Evolutionary conservation across 2,113 vertebrate genomes (phyloP).

Genomic region (Sorex araneus): DNA sequence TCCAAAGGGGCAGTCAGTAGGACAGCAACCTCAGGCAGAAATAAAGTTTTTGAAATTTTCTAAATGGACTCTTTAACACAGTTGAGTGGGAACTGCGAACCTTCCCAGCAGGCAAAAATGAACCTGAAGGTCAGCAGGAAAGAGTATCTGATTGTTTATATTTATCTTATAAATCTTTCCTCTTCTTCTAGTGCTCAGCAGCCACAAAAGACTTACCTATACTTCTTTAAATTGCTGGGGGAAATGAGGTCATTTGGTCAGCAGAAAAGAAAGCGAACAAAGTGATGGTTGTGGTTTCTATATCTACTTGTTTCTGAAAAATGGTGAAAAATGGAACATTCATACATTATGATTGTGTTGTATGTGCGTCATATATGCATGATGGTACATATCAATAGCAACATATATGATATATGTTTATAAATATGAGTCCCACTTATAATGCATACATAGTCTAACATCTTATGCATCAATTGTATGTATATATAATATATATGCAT

Average conservation of each 20-base stretch:
- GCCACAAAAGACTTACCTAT: neutral
- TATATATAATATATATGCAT: neutral
- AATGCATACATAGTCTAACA: too few species aligned
- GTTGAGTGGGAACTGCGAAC: conserved; percentile 13
- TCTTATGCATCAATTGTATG: too few species aligned
- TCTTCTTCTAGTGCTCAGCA: neutral
- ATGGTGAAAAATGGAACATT: too few species aligned
- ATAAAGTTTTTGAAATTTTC: conserved; percentile 59
- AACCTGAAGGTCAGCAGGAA: conserved; percentile 52
- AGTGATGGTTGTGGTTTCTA: neutral
- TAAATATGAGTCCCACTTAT: too few species aligned
- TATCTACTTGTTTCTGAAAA: neutral
- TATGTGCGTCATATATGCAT: too few species aligned
- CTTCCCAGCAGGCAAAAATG: conserved; percentile 64
- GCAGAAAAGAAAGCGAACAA: conserved; percentile 48
- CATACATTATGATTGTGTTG: too few species aligned
- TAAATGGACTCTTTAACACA: conserved; percentile 54
- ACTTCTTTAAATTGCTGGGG: conserved; percentile 41
- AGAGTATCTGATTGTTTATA: conserved; percentile 16
- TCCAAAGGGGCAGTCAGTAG: conserved; percentile 61
- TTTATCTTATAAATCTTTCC: conserved; percentile 48
- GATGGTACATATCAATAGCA: neutral
- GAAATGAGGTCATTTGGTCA: conserved; percentile 36
- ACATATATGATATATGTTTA: too few species aligned
- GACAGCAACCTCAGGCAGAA: conserved; percentile 66